Evolutionary conservation across 2,888 invertebrate genomes (phyloP).

Genomic region (Ectemnius continuus): DNA sequence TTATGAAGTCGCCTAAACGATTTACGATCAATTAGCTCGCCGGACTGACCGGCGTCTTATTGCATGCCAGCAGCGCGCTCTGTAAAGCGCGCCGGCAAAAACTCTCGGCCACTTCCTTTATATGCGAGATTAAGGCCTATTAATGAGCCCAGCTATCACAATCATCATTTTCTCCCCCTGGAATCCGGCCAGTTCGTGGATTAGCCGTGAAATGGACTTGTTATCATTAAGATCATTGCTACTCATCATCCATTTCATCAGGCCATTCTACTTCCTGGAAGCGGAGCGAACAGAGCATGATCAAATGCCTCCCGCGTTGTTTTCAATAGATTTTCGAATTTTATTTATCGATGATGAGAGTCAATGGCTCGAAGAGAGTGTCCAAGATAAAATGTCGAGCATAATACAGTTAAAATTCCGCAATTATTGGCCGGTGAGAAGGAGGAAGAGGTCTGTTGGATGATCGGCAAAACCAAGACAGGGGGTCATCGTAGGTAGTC

Average conservation of each 20-base stretch:
- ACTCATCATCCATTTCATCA: too few species aligned
- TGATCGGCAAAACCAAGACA: constrained; percentile 49
- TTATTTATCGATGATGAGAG: too few species aligned
- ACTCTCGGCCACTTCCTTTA: not conserved
- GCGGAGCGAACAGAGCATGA: too few species aligned
- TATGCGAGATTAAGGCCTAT: not conserved
- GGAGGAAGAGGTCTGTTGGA: constrained; percentile 42
- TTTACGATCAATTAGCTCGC: constrained; percentile 32
- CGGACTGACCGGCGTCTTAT: not conserved
- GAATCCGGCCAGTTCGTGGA: constrained; percentile 2
- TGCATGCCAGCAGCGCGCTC: not conserved
- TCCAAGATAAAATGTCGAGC: too few species aligned
- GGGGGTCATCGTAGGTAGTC: constrained; percentile 52
- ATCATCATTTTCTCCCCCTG: not conserved
- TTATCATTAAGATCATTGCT: too few species aligned
- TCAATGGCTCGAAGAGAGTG: too few species aligned
- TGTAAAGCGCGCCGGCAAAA: not conserved
- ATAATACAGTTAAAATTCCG: constrained; percentile 30
- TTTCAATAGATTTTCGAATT: too few species aligned
- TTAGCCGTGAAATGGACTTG: constrained; percentile 5
- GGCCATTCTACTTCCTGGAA: too few species aligned
- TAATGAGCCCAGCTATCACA: not conserved
- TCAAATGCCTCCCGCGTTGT: too few species aligned
- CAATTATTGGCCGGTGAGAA: constrained; percentile 37
- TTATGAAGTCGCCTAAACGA: constrained; percentile 23